Evolutionary conservation across 2,797 vertebrate species (phyloP).

Genomic region (Taeniopygia guttata): DNA sequence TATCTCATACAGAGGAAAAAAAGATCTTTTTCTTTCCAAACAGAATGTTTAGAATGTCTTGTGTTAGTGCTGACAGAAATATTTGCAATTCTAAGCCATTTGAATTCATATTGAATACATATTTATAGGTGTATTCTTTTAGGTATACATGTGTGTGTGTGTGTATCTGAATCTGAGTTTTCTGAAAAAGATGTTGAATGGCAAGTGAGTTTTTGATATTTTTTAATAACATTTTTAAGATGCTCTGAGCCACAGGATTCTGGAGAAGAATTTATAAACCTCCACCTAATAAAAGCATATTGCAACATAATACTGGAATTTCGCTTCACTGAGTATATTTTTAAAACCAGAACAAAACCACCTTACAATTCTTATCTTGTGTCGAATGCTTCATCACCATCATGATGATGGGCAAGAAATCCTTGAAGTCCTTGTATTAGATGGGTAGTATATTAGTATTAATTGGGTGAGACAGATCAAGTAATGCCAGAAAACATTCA

Average conservation of each 20-base stretch:
- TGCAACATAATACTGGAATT: neutral
- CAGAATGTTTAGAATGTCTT: constrained; percentile 15
- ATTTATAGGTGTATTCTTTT: neutral
- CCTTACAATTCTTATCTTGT: neutral
- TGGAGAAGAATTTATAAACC: constrained; percentile 24
- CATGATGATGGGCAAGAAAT: neutral
- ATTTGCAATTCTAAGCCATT: neutral
- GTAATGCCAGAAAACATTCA: neutral
- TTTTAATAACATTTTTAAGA: constrained; percentile 35
- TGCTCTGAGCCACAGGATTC: neutral
- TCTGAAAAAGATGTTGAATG: neutral
- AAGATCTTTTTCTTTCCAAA: constrained; percentile 5
- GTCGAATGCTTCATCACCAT: neutral
- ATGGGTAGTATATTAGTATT: neutral
- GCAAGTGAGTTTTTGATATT: constrained; percentile 34
- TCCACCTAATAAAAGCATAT: neutral
- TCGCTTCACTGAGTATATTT: neutral
- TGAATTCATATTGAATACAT: neutral
- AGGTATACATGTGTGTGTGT: constrained; percentile 4
- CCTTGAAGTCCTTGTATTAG: neutral
- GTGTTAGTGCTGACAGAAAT: constrained; percentile 24
- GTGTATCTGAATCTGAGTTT: constrained; percentile 42
- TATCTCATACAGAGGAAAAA: neutral
- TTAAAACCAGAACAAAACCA: neutral
- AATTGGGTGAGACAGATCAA: constrained; percentile 38